These are phyloP conservation scores for Eulithis prunata DNA, from an alignment of 2,888 invertebrate genomes.

Conservation along the genomic window DNA sequence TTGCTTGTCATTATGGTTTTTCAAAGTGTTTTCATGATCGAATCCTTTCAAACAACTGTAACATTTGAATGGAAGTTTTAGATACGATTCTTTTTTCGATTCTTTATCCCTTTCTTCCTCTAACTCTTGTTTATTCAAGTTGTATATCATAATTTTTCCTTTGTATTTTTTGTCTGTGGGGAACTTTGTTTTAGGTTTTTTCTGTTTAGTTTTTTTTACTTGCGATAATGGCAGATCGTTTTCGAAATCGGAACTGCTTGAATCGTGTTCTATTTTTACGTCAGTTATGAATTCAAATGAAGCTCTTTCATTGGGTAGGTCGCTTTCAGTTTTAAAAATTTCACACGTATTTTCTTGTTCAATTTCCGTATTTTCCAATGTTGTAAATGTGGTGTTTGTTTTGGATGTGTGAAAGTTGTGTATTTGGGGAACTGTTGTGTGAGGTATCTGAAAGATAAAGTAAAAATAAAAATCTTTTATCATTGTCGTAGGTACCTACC, in stretches of 20 bases:
- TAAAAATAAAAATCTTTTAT: not conserved
- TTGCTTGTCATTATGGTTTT: conserved; percentile 60
- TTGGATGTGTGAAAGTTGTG: conserved; percentile 24
- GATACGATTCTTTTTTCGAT: conserved; percentile 52
- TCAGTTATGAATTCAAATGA: conserved; percentile 46
- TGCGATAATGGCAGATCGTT: conserved; percentile 50
- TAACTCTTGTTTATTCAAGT: conserved; percentile 55
- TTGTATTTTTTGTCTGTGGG: conserved; percentile 49
- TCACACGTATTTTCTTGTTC: conserved; percentile 5
- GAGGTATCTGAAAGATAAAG: conserved; percentile 23
- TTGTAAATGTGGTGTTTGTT: conserved; percentile 22
- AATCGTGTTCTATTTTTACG: conserved; percentile 58
- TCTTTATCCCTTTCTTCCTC: conserved; percentile 56
- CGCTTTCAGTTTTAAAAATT: conserved; percentile 8
- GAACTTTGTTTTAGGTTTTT: conserved; percentile 12
- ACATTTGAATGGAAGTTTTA: conserved; percentile 67
- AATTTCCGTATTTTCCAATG: not conserved
- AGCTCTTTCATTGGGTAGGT: conserved; percentile 8
- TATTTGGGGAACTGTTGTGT: conserved; percentile 7
- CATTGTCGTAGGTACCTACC: too few relatives aligned
- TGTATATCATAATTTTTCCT: conserved; percentile 58
- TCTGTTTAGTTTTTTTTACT: conserved; percentile 36
- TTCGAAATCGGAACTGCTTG: conserved; percentile 49
- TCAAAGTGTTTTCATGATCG: conserved; percentile 62
- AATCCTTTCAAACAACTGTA: conserved; percentile 66